Conservation (phyloP, 2,113 vertebrate species). For the Polypterus senegalus region DNA sequence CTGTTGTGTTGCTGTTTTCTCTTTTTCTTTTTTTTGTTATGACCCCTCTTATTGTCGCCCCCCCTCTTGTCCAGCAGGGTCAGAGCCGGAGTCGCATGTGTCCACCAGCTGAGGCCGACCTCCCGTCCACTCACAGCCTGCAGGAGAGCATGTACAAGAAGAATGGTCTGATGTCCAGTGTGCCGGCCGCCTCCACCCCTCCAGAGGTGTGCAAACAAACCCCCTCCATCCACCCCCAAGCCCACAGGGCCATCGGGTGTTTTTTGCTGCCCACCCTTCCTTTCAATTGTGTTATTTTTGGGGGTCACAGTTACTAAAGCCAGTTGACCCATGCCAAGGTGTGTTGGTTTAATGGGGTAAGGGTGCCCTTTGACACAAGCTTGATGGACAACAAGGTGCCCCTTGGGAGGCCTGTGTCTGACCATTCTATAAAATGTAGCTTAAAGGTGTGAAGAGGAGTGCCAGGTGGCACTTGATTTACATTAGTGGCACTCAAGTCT, state of each 20-base stretch:
- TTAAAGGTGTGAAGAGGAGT: too few relatives aligned
- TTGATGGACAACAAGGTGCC: too few relatives aligned
- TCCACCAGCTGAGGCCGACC: conserved; percentile 38
- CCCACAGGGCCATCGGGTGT: not conserved
- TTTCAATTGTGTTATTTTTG: not conserved
- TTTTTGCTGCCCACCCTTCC: not conserved
- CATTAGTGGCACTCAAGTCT: too few relatives aligned
- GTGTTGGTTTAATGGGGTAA: not conserved
- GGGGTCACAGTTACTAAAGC: not conserved
- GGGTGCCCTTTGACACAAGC: too few relatives aligned
- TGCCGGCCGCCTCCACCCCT: conserved; percentile 57
- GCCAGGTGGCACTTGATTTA: too few relatives aligned
- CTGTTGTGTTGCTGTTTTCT: not conserved
- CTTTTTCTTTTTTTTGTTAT: not conserved
- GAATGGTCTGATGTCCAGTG: conserved; percentile 65
- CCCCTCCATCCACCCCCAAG: not conserved
- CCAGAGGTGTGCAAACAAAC: conserved; percentile 47
- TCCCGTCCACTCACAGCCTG: conserved; percentile 33
- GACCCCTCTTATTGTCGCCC: not conserved
- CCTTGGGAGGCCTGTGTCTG: too few relatives aligned
- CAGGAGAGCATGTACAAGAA: conserved; percentile 62
- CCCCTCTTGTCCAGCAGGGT: conserved; percentile 35
- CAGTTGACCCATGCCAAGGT: not conserved
- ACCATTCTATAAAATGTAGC: too few relatives aligned
- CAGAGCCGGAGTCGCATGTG: conserved; percentile 32